These are phyloP conservation scores for Micronycteris hirsuta DNA, from an alignment of 2,113 vertebrate species.

Conservation along the genomic window DNA sequence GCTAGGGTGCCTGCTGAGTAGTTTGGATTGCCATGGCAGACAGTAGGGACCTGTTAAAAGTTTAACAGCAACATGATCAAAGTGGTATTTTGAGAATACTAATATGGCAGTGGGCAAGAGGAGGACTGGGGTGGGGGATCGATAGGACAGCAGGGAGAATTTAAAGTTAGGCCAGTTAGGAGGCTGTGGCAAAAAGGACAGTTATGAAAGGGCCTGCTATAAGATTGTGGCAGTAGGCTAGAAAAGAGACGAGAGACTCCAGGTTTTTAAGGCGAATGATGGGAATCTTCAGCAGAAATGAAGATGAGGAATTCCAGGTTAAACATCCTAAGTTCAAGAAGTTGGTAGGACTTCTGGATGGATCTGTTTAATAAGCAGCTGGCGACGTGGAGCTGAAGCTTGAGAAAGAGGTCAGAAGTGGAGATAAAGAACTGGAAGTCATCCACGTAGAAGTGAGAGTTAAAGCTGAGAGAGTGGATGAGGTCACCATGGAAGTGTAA, in stretches of 20 bases:
- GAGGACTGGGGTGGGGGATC: neutral
- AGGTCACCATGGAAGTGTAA: slow-evolving; percentile 5
- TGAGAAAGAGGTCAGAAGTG: slow-evolving; percentile 28
- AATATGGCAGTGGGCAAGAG: neutral
- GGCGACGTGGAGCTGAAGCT: neutral
- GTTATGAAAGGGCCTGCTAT: neutral
- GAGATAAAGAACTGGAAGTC: slow-evolving; percentile 36
- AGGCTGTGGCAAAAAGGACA: neutral
- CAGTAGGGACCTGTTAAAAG: neutral
- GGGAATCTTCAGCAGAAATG: neutral
- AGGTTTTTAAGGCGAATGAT: neutral
- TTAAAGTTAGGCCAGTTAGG: neutral
- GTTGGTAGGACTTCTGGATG: neutral
- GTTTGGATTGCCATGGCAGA: neutral
- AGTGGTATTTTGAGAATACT: neutral
- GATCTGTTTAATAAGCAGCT: neutral
- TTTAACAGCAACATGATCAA: neutral
- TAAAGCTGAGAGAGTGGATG: slow-evolving; percentile 9
- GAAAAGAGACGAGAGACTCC: neutral
- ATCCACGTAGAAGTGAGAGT: slow-evolving; percentile 17
- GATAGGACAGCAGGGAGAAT: neutral
- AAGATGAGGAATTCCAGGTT: too few relatives aligned
- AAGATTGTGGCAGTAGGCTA: neutral
- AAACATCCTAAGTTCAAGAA: neutral
- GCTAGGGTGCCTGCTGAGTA: neutral